Percentiles rank a stretch among this genome's conserved stretches.
Conservation (phyloP, 2,113 vertebrate species). For the Vanacampus margaritifer region DNA sequence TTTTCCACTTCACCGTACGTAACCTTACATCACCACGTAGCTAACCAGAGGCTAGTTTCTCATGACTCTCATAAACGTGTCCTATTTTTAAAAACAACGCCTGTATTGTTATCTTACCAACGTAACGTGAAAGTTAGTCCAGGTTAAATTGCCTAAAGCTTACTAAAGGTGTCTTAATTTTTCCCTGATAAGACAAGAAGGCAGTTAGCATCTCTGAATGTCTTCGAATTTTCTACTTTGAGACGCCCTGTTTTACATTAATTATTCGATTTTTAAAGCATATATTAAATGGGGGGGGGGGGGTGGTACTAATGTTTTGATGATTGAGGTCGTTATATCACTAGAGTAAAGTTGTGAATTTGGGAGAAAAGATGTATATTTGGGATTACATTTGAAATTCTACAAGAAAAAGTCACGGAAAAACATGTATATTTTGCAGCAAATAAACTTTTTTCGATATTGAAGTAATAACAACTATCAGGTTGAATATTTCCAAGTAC, state of each 20-base stretch:
- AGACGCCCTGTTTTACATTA: not conserved
- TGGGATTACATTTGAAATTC: too few species aligned
- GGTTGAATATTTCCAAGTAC: too few species aligned
- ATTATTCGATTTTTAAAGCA: not conserved
- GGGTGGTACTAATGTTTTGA: too few species aligned
- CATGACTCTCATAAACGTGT: not conserved
- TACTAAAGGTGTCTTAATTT: not conserved
- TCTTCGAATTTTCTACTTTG: not conserved
- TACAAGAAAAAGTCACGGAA: too few species aligned
- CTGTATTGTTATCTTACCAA: not conserved
- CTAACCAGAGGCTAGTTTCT: slow-evolving; percentile 1
- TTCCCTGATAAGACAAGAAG: not conserved
- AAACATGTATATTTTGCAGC: too few species aligned
- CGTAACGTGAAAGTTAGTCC: not conserved
- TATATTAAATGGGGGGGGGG: too few species aligned
- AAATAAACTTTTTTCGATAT: too few species aligned
- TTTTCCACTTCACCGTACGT: not conserved
- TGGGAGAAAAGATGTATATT: too few species aligned
- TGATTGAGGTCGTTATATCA: too few species aligned
- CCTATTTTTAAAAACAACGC: not conserved
- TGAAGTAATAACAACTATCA: too few species aligned
- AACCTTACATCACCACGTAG: not conserved
- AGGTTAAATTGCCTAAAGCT: not conserved
- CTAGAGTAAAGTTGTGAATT: too few species aligned
- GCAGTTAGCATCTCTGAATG: not conserved